These are phyloP conservation scores for Zele albiditarsus DNA, from an alignment of 2,888 invertebrate species.

Conservation along the genomic window DNA sequence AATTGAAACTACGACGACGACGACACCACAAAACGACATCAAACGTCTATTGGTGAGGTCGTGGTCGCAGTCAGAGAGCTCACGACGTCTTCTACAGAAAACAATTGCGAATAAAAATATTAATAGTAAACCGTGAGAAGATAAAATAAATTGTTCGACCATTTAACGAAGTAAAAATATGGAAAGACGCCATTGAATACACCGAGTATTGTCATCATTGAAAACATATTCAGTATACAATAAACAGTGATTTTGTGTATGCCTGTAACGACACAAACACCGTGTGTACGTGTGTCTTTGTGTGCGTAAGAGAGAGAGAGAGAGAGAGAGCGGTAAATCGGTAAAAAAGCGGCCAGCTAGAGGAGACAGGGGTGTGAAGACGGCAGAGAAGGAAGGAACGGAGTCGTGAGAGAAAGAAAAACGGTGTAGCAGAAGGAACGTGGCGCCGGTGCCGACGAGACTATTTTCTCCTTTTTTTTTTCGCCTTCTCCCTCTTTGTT, in stretches of 20 bases:
- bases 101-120: background rate
- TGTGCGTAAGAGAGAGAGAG: background rate
- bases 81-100: background rate
- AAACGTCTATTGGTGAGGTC: slow-evolving; percentile 23
- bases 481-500: background rate
- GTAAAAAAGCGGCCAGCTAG: background rate
- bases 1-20: slow-evolving; percentile 20
- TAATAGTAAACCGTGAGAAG: background rate
- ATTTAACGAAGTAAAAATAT: background rate
- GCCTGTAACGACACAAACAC: background rate
- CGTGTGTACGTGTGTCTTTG: background rate
- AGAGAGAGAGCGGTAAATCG: slow-evolving; percentile 4
- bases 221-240: background rate
- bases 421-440: slow-evolving; percentile 24
- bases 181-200: background rate
- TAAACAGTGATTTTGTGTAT: background rate
- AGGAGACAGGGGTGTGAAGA: slow-evolving; percentile 9
- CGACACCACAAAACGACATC: background rate
- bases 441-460: slow-evolving; percentile 26
- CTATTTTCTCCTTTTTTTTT: background rate
- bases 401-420: slow-evolving; percentile 49
- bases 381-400: background rate
- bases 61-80: slow-evolving; percentile 2
- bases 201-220: background rate
- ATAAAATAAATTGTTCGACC: background rate